phyloP scores from a whole-genome alignment of 2,113 vertebrate genomes.

The Mus spicilegus region DNA sequence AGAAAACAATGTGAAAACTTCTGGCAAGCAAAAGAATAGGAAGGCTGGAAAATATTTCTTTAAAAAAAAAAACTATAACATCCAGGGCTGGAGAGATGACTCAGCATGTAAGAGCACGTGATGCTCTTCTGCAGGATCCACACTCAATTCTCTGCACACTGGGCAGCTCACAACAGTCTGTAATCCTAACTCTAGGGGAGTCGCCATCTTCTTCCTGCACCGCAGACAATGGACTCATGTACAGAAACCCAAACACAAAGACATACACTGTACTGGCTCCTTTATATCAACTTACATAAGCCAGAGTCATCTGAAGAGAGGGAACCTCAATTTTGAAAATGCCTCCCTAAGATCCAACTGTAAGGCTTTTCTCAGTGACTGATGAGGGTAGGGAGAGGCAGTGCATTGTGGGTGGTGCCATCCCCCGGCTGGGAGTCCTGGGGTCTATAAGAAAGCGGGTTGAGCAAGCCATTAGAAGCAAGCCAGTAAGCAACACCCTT shows the following conservation, averaged over 20 bases:
- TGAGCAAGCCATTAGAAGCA: neutral
- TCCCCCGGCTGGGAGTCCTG: neutral
- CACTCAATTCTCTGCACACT: neutral
- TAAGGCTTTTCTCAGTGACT: neutral
- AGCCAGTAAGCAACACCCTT: neutral
- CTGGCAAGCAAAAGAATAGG: neutral
- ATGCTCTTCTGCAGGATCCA: neutral
- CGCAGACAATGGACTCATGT: too few relatives aligned
- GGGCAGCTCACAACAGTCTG: neutral
- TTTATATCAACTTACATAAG: neutral
- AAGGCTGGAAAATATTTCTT: constrained; percentile 11
- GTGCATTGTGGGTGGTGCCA: neutral
- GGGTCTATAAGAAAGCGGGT: neutral
- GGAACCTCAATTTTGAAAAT: neutral
- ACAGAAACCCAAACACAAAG: neutral
- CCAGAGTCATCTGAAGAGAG: neutral
- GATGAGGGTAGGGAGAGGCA: neutral
- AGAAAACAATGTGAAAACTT: constrained; percentile 49
- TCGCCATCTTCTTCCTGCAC: neutral
- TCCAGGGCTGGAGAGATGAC: neutral
- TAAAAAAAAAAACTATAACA: neutral
- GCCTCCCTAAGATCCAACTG: neutral
- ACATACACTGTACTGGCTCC: neutral
- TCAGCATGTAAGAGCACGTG: too few relatives aligned
- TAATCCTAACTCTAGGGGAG: neutral